Percentiles rank a stretch among this genome's conserved stretches.
Evolutionary conservation across 2,797 vertebrate species (phyloP).

Genomic region (Hipposideros larvatus): DNA sequence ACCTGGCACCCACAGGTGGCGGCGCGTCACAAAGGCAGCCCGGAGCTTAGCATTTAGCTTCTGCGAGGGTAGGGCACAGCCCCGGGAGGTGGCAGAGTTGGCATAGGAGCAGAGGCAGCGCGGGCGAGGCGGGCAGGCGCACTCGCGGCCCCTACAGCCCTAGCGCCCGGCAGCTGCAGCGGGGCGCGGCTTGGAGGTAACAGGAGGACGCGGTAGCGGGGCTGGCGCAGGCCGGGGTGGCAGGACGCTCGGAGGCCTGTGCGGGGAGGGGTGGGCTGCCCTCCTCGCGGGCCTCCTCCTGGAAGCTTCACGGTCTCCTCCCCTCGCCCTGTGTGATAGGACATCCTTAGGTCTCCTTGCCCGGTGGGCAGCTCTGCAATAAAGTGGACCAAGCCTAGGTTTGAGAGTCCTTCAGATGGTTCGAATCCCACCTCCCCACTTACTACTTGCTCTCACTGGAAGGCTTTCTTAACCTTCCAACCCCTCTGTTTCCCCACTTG

Average conservation of each 20-base stretch:
- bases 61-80: background rate
- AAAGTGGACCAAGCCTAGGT: background rate
- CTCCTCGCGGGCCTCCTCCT: background rate
- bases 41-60: background rate
- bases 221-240: background rate
- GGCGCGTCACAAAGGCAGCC: conserved; percentile 75
- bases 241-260: no score
- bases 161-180: background rate
- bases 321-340: background rate
- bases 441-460: background rate
- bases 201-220: background rate
- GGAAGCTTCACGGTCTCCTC: background rate
- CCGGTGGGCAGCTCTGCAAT: background rate
- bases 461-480: background rate
- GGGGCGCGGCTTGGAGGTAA: background rate
- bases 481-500: background rate
- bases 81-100: background rate
- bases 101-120: background rate
- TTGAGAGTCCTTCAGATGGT: background rate
- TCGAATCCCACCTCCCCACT: background rate
- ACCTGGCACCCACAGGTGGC: background rate
- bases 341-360: background rate
- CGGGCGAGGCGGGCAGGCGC: conserved; percentile 22
- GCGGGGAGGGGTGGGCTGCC: background rate
- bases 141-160: conserved; percentile 58